A percentile compares a stretch with the other conserved stretches of the same genome.
Evolutionary conservation across 1,140 invertebrate species (phyloP).

Genomic region (Heliconius eleuchia): DNA sequence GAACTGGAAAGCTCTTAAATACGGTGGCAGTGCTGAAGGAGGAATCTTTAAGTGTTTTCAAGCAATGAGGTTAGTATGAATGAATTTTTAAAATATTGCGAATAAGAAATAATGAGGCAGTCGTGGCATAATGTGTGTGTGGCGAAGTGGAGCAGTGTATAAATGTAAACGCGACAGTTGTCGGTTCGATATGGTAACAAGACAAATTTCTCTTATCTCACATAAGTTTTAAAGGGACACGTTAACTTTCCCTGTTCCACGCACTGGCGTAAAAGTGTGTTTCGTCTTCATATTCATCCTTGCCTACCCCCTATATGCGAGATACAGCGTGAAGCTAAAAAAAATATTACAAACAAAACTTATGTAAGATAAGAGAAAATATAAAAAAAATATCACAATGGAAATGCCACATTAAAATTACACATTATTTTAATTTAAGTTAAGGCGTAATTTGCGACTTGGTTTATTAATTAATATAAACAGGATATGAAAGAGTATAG

Average conservation of each 20-base stretch:
- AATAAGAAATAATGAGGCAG: too few species aligned
- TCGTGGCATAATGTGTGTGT: too few species aligned
- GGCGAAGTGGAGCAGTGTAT: too few species aligned
- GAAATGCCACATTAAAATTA: not conserved
- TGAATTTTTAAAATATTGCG: too few species aligned
- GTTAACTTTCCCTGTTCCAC: too few species aligned
- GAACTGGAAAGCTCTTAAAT: conserved; percentile 73
- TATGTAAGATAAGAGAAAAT: too few species aligned
- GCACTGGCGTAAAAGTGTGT: too few species aligned
- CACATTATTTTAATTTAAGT: not conserved
- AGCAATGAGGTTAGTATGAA: conserved; percentile 58
- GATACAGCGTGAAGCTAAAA: not conserved
- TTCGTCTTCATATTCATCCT: too few species aligned
- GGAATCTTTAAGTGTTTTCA: conserved; percentile 76
- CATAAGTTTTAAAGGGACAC: too few species aligned
- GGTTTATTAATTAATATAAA: not conserved
- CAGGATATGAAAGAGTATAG: not conserved
- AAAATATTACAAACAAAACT: not conserved
- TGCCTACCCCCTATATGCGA: not conserved
- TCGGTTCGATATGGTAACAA: too few species aligned
- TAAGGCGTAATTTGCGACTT: not conserved
- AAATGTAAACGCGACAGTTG: too few species aligned
- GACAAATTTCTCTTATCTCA: too few species aligned
- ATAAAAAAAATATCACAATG: not conserved
- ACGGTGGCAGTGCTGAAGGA: conserved; percentile 71